Conservation (phyloP, 1,140 invertebrate species). For the Cyclina sinensis region DNA sequence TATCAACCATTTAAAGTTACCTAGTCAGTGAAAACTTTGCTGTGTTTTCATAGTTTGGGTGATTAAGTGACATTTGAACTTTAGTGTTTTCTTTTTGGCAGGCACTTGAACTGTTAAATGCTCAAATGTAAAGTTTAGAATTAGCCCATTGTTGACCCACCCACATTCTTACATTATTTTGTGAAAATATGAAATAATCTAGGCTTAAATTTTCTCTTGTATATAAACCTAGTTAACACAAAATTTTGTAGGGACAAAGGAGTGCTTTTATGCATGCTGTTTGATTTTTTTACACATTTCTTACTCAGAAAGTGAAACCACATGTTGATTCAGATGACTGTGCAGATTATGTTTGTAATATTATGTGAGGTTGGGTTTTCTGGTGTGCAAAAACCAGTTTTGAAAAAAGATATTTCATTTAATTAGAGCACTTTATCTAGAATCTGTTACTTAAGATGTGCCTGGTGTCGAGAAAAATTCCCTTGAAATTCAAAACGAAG, state of each 20-base stretch:
- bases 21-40: too few species aligned
- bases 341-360: too few species aligned
- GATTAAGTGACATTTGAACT: not conserved
- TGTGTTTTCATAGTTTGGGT: too few species aligned
- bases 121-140: not conserved
- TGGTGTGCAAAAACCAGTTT: too few species aligned
- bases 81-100: not conserved
- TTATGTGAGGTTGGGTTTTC: too few species aligned
- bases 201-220: not conserved
- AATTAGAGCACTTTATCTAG: too few species aligned
- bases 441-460: too few species aligned
- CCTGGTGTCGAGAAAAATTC: too few species aligned
- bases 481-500: too few species aligned
- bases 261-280: not conserved
- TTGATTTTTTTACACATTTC: not conserved
- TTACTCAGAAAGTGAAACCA: not conserved
- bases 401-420: too few species aligned
- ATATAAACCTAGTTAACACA: not conserved
- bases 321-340: not conserved
- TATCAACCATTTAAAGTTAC: too few species aligned
- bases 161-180: not conserved
- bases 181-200: not conserved
- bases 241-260: not conserved
- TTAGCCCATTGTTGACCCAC: not conserved
- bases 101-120: not conserved